Conservation (phyloP, 1,140 invertebrate genomes). For the Panonychus citri region DNA sequence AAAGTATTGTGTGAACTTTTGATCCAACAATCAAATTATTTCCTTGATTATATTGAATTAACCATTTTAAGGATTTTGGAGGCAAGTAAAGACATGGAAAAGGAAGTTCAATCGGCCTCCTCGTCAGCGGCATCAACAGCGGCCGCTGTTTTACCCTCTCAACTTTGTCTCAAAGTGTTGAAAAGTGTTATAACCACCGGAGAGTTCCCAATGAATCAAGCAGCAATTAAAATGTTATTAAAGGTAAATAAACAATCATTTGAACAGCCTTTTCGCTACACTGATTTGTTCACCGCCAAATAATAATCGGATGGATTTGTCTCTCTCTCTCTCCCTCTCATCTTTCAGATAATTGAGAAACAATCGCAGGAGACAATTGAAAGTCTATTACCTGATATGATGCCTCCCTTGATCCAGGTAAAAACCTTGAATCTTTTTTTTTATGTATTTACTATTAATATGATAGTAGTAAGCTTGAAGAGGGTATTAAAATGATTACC, state of each 20-base stretch:
- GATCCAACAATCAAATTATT: conserved; percentile 44
- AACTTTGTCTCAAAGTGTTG: conserved; percentile 37
- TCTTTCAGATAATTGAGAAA: conserved; percentile 18
- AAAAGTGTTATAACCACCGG: conserved; percentile 62
- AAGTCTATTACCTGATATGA: conserved; percentile 41
- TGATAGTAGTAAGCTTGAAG: too few relatives aligned
- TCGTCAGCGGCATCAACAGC: conserved; percentile 44
- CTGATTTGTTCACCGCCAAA: neutral
- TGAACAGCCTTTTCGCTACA: too few relatives aligned
- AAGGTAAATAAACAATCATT: conserved; percentile 31
- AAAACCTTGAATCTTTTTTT: too few relatives aligned
- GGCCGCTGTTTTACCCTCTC: conserved; percentile 41
- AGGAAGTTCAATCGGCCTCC: conserved; percentile 38
- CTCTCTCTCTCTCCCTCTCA: neutral
- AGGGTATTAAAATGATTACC: too few relatives aligned
- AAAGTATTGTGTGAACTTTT: conserved; percentile 55
- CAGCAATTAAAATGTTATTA: conserved; percentile 74
- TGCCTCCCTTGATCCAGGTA: conserved; percentile 67
- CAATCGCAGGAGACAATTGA: conserved; percentile 32
- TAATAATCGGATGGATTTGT: neutral
- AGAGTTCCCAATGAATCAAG: conserved; percentile 59
- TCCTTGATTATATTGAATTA: conserved; percentile 62
- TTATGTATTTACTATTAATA: too few relatives aligned
- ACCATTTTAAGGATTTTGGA: conserved; percentile 63
- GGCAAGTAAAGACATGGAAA: conserved; percentile 47